Evolutionary conservation across 37 sponge, comb jelly and placozoan genomes (phyloP).

Genomic region (Halichondria panicea): DNA sequence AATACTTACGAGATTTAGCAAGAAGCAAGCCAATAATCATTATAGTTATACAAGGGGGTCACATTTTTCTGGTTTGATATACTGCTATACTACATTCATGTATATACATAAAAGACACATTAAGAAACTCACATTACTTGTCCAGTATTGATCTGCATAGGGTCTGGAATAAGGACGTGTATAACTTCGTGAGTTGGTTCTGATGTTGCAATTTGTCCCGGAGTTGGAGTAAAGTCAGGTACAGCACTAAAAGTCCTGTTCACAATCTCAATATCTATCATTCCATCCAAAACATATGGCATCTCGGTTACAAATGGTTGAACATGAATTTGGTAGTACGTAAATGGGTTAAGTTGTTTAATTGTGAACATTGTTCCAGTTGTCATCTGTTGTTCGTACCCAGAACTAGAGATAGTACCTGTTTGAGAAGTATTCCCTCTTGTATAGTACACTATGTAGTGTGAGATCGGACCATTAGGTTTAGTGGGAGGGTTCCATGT

Average conservation of each 20-base stretch:
- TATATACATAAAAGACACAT: neutral
- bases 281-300: neutral
- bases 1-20: too few species aligned
- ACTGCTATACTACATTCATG: too few species aligned
- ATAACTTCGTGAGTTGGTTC: too few species aligned
- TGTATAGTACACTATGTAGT: neutral
- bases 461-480: conserved; percentile 13
- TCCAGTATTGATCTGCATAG: conserved; percentile 24
- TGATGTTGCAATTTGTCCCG: neutral
- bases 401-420: neutral
- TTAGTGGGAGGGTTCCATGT: conserved; percentile 1
- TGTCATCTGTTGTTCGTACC: neutral
- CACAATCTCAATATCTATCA: neutral
- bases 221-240: neutral
- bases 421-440: neutral
- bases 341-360: conserved; percentile 3
- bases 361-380: neutral
- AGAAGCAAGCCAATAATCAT: too few species aligned
- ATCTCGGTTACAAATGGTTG: neutral
- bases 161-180: conserved; percentile 11
- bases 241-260: neutral
- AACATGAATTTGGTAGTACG: conserved; percentile 17
- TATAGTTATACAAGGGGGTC: too few species aligned
- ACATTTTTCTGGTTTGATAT: too few species aligned
- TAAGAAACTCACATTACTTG: conserved; percentile 19